Evolutionary conservation across 1,140 invertebrate species (phyloP), one percentile per base, ranked within the genome.

Genomic region (Tetragonula clypearis): DNA sequence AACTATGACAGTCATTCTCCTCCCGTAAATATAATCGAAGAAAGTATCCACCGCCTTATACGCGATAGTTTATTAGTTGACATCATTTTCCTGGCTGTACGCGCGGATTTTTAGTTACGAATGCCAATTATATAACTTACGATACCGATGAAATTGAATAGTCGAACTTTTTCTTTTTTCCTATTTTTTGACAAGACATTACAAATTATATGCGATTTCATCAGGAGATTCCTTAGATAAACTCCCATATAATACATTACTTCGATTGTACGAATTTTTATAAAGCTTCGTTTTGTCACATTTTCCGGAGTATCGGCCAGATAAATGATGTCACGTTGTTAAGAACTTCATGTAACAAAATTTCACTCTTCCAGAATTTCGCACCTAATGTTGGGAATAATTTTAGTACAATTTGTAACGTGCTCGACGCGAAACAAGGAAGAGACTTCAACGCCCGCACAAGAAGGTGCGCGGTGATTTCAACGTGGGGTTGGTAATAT

Each of bases 11-110:
- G 79, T 85, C 60, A 56, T 35, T n/a, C 35, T 8, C 41, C 69
- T 9, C 55, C 87, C 72, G 53, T 84, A 84, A 88, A 84, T 26
- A 62, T 86, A 82, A 88, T 84, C 72, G 72, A 84, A 55, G 66
- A 76, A 81, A 80, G 35, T 68, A n/a, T 66, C 69, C 69, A 35
- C 17, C n/a, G 65, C 4, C 9, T 84, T 66, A 15, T 74, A 49
- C 60, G 76, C 11, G n/a, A 62, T 84, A 83, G 26, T 87, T 87
- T 73, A 76, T 88, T 49, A 30, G 19, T 49, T 21, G 23, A 9
- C 49, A 19, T 14, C 12, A 68, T 78, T 84, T 75, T 84, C 66
- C 26, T 2, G 6, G 15, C 17, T 68, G 30, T 35, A 17, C 2
- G n/a, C 9, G 26, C 19, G 8, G 3, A 66, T 30, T n/a, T 2